phyloP scores from a whole-genome alignment of 1,140 invertebrate genomes.

The Drosophila tani region DNA sequence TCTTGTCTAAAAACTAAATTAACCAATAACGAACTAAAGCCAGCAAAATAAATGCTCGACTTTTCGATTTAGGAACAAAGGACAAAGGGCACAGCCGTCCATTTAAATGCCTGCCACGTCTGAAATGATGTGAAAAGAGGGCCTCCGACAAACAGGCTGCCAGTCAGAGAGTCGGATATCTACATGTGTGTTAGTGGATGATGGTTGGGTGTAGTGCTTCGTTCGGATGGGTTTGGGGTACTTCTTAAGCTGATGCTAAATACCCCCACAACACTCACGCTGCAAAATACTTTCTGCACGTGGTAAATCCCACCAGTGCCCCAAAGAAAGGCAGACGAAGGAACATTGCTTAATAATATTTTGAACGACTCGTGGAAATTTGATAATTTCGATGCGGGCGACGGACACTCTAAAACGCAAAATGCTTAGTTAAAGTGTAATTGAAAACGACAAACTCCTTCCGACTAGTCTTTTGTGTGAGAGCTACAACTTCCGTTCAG shows the following conservation, averaged over 20 bases:
- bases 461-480: background rate
- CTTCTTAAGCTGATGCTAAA: slow-evolving; percentile 33
- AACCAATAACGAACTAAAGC: slow-evolving; percentile 55
- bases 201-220: background rate
- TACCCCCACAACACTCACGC: slow-evolving; percentile 32
- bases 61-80: slow-evolving; percentile 35
- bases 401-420: slow-evolving; percentile 30
- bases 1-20: slow-evolving; percentile 57
- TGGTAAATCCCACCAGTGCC: slow-evolving; percentile 56
- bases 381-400: slow-evolving; percentile 41
- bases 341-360: slow-evolving; percentile 66
- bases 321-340: slow-evolving; percentile 7
- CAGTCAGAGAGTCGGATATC: slow-evolving; percentile 4
- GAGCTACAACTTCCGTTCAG: slow-evolving; percentile 25
- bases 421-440: slow-evolving; percentile 70
- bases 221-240: slow-evolving; percentile 2
- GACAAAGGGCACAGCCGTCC: slow-evolving; percentile 15
- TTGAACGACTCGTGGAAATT: slow-evolving; percentile 56
- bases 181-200: slow-evolving; percentile 12
- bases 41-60: slow-evolving; percentile 20
- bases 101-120: slow-evolving; percentile 73
- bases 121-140: slow-evolving; percentile 66
- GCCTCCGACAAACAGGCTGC: slow-evolving; percentile 33
- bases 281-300: slow-evolving; percentile 56
- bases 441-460: slow-evolving; percentile 62